These are phyloP conservation scores for Sphenodon punctatus DNA, from an alignment of 2,797 vertebrate species.

Conservation along the genomic window DNA sequence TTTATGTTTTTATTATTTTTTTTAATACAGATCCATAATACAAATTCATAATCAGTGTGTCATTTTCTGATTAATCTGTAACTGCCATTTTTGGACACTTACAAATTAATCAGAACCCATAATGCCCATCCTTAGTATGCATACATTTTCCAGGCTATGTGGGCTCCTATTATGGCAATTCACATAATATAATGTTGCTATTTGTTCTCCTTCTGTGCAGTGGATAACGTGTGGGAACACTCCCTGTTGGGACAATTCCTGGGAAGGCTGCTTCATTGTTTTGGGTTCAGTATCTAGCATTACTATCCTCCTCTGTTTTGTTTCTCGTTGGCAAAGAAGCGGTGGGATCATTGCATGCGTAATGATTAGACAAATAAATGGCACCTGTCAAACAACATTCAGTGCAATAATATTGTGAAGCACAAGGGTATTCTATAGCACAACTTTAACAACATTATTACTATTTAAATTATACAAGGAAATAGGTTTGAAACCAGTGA, in stretches of 20 bases:
- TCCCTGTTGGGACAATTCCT: not conserved
- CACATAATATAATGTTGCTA: no score
- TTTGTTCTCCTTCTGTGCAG: no score
- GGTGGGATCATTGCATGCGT: not conserved
- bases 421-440: conserved; percentile 1
- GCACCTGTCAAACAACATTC: not conserved
- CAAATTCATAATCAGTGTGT: no score
- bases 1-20: no score
- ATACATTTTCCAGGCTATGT: no score
- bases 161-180: no score
- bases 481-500: conserved; percentile 4
- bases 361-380: not conserved
- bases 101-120: no score
- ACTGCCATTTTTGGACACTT: no score
- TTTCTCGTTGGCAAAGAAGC: not conserved
- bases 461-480: not conserved
- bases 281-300: not conserved
- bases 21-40: no score
- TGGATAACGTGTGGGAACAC: no score
- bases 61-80: no score
- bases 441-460: conserved; percentile 12
- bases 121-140: no score
- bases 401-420: not conserved
- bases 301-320: not conserved
- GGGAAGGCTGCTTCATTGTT: not conserved